A percentile compares a stretch with the other conserved stretches of the same genome.
Conservation (phyloP, 2,888 invertebrate genomes). For the Microplitis deprimator region DNA sequence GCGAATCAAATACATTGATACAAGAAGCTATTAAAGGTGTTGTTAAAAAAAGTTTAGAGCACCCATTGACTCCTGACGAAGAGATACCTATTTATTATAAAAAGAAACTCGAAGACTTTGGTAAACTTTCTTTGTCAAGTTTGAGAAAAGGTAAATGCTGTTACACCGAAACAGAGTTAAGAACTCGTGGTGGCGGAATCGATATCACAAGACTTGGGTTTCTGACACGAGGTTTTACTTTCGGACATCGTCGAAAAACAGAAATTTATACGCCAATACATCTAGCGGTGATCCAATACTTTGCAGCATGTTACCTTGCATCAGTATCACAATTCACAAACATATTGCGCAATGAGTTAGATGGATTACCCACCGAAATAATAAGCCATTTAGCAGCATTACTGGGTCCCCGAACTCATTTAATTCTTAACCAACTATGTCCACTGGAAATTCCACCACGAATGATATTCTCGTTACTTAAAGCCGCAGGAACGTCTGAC, state of each 20-base stretch:
- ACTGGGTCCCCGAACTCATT: slow-evolving; percentile 72
- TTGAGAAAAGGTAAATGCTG: slow-evolving; percentile 72
- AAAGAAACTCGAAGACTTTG: slow-evolving; percentile 73
- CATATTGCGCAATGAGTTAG: slow-evolving; percentile 73
- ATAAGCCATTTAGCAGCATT: slow-evolving; percentile 73
- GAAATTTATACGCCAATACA: slow-evolving; percentile 73
- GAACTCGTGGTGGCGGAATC: slow-evolving; percentile 69
- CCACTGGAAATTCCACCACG: slow-evolving; percentile 73
- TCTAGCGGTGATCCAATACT: slow-evolving; percentile 73
- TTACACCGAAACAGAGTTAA: slow-evolving; percentile 73
- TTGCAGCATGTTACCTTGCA: slow-evolving; percentile 75
- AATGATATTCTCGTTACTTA: slow-evolving; percentile 73
- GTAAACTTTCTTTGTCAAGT: slow-evolving; percentile 73
- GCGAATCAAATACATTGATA: slow-evolving; percentile 67
- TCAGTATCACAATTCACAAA: slow-evolving; percentile 73
- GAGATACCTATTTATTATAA: slow-evolving; percentile 71
- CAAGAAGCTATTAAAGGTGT: slow-evolving; percentile 71
- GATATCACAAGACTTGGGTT: slow-evolving; percentile 72
- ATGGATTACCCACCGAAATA: slow-evolving; percentile 71
- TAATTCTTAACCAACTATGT: slow-evolving; percentile 73
- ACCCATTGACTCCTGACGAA: slow-evolving; percentile 60
- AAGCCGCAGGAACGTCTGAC: slow-evolving; percentile 74
- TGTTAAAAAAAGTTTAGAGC: slow-evolving; percentile 69
- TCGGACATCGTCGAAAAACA: slow-evolving; percentile 70
- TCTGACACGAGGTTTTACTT: slow-evolving; percentile 67